Evolutionary conservation across 2,888 invertebrate genomes (phyloP).

Genomic region (Chironomus tentans): DNA sequence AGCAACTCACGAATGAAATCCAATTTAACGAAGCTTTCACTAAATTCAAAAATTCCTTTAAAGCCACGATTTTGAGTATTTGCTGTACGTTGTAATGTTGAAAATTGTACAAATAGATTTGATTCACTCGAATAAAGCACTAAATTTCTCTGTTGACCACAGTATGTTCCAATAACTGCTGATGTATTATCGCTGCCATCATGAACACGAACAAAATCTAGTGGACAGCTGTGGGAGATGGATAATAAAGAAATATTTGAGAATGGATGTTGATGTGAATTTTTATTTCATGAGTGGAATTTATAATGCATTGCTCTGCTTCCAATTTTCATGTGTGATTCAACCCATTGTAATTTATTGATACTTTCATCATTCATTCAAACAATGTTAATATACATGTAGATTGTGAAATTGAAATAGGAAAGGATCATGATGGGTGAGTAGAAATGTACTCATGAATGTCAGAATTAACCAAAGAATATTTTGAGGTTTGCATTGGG

Average conservation of each 20-base stretch:
- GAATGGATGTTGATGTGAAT: no score
- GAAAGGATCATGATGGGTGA: no score
- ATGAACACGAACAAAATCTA: slow-evolving; percentile 94
- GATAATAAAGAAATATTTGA: neutral
- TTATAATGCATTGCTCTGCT: no score
- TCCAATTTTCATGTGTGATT: no score
- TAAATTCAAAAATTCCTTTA: slow-evolving; percentile 97
- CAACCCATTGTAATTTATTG: no score
- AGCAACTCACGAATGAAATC: slow-evolving; percentile 56
- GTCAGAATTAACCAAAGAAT: no score
- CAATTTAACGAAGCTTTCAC: slow-evolving; percentile 95
- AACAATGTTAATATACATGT: no score
- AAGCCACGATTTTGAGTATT: slow-evolving; percentile 97
- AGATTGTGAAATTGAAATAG: no score
- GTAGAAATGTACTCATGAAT: no score
- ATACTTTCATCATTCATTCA: no score
- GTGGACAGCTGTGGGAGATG: slow-evolving; percentile 78
- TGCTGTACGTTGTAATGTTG: slow-evolving; percentile 80
- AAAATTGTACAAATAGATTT: slow-evolving; percentile 83
- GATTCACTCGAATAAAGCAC: slow-evolving; percentile 91
- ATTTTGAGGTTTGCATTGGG: no score
- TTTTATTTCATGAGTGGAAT: no score
- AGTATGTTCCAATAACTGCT: slow-evolving; percentile 91
- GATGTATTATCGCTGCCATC: slow-evolving; percentile 86
- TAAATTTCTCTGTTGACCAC: slow-evolving; percentile 93